Evolutionary conservation across 1,140 invertebrate species (phyloP).

Genomic region (Cotesia vestalis): DNA sequence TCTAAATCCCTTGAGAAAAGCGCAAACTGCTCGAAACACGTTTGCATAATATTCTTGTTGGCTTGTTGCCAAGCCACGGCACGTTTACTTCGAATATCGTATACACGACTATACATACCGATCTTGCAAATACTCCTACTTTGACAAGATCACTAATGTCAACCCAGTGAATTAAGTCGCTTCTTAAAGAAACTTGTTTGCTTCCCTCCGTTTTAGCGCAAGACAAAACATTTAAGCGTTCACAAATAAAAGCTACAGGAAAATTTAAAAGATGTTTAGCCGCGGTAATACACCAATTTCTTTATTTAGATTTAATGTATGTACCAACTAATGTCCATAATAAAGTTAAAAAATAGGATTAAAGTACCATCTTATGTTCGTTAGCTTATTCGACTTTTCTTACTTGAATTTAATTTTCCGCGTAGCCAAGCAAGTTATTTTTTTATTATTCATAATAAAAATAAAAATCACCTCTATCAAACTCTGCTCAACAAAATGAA

Average conservation of each 20-base stretch:
- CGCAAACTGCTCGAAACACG: slow-evolving; percentile 27
- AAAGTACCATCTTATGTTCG: background rate
- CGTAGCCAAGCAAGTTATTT: slow-evolving; percentile 1
- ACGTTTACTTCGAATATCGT: slow-evolving; percentile 26
- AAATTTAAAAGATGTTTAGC: too few species aligned
- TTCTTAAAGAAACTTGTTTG: background rate
- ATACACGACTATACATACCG: background rate
- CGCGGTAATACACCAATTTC: too few species aligned
- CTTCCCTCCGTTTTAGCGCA: too few species aligned
- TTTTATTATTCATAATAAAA: slow-evolving; percentile 6
- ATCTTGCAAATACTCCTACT: slow-evolving; percentile 19
- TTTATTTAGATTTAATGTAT: background rate
- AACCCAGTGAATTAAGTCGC: slow-evolving; percentile 7
- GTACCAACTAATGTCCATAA: background rate
- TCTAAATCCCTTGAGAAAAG: slow-evolving; percentile 27
- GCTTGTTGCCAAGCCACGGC: slow-evolving; percentile 24
- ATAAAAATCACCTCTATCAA: background rate
- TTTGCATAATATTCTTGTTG: slow-evolving; percentile 35
- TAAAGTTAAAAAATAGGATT: background rate
- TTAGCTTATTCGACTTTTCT: slow-evolving; percentile 6
- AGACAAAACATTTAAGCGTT: too few species aligned
- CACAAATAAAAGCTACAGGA: too few species aligned
- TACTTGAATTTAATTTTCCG: slow-evolving; percentile 14
- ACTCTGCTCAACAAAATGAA: background rate
- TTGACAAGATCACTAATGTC: slow-evolving; percentile 9